Evolutionary conservation across 2,888 invertebrate species (phyloP).

Genomic region (Bugula neritina): DNA sequence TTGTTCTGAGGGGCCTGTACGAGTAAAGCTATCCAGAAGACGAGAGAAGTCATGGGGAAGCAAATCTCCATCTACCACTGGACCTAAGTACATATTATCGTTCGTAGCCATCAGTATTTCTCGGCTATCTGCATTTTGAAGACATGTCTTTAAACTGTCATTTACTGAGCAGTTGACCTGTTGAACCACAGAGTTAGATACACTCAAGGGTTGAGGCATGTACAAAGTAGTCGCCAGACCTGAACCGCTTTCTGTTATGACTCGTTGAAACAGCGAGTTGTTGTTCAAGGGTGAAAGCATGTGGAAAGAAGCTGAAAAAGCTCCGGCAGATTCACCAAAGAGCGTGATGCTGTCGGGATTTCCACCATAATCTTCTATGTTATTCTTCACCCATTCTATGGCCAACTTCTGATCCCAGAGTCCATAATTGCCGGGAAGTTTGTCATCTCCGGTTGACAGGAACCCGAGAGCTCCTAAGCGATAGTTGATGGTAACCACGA

Average conservation of each 20-base stretch:
- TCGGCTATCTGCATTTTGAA: not conserved
- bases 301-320: slow-evolving; percentile 33
- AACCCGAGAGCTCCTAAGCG: slow-evolving; percentile 37
- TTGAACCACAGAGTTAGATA: not conserved
- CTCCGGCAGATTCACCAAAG: slow-evolving; percentile 40
- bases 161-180: not conserved
- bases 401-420: slow-evolving; percentile 38
- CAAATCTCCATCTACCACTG: not conserved
- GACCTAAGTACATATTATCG: not conserved
- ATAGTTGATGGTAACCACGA: slow-evolving; percentile 38
- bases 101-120: not conserved
- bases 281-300: slow-evolving; percentile 33
- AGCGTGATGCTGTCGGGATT: slow-evolving; percentile 35
- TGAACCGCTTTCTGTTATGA: slow-evolving; percentile 29
- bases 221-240: not conserved
- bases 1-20: not conserved
- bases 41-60: not conserved
- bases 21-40: not conserved
- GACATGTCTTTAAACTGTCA: not conserved
- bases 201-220: not conserved
- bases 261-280: slow-evolving; percentile 28
- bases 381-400: slow-evolving; percentile 36
- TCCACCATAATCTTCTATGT: slow-evolving; percentile 35
- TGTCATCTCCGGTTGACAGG: slow-evolving; percentile 33
- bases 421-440: slow-evolving; percentile 37